Percentiles rank a stretch among this genome's conserved stretches.
phyloP scores from a whole-genome alignment of 2,888 invertebrate genomes.

The Resseliella maxima region DNA sequence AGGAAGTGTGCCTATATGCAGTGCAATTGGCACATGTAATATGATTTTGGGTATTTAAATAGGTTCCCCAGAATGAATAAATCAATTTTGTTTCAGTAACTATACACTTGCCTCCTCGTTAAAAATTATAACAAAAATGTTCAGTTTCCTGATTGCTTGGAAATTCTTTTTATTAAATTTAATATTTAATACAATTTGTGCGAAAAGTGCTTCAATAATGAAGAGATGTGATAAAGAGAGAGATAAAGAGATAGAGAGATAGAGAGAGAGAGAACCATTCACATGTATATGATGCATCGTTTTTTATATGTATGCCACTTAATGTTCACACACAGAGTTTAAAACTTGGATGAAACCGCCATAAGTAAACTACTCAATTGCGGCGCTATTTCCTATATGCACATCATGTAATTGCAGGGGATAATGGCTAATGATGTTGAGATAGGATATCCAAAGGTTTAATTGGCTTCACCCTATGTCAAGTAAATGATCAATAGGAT shows the following conservation, averaged over 20 bases:
- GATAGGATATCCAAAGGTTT: not conserved
- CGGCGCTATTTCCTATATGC: not conserved
- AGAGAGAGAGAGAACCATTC: too few relatives aligned
- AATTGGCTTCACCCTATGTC: constrained; percentile 27
- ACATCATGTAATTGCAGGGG: not conserved
- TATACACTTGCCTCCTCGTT: not conserved
- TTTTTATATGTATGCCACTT: too few relatives aligned
- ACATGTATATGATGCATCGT: too few relatives aligned
- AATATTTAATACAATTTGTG: constrained; percentile 34
- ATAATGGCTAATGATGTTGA: not conserved
- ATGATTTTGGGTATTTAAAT: not conserved
- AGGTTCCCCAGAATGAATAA: not conserved
- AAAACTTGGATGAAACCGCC: too few relatives aligned
- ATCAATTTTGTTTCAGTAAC: constrained; percentile 23
- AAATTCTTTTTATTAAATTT: constrained; percentile 27
- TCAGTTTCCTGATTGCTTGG: constrained; percentile 9
- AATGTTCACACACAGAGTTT: too few relatives aligned
- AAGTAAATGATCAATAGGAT: not conserved
- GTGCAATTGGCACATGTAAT: not conserved
- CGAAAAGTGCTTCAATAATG: too few relatives aligned
- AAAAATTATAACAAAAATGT: constrained; percentile 29
- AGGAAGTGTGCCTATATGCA: not conserved
- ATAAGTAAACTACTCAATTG: not conserved
- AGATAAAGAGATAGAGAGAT: too few relatives aligned
- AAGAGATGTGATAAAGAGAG: too few relatives aligned